Evolutionary conservation across 2,888 invertebrate species (phyloP).

Genomic region (Sisyra nigra): DNA sequence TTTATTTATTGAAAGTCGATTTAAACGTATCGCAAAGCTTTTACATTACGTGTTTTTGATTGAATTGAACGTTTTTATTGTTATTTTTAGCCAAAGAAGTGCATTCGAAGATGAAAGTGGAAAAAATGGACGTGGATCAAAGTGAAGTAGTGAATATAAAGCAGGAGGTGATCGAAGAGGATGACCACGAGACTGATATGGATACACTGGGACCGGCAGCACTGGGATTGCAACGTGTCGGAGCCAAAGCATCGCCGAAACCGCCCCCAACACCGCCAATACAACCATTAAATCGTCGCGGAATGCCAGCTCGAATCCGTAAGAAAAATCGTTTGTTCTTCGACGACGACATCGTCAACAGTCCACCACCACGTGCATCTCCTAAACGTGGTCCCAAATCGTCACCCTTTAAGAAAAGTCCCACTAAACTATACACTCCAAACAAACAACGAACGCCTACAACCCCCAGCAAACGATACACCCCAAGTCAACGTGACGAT

Average conservation of each 20-base stretch:
- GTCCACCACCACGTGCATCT: slow-evolving; percentile 55
- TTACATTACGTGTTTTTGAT: neutral
- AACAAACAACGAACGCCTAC: slow-evolving; percentile 29
- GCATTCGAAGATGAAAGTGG: slow-evolving; percentile 13
- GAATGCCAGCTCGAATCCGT: slow-evolving; percentile 80
- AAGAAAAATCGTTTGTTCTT: slow-evolving; percentile 80
- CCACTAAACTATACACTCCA: slow-evolving; percentile 25
- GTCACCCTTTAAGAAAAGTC: slow-evolving; percentile 31
- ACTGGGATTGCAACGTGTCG: slow-evolving; percentile 65
- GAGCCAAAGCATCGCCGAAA: slow-evolving; percentile 56
- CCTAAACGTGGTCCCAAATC: slow-evolving; percentile 47
- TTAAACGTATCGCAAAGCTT: neutral
- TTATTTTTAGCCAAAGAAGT: neutral
- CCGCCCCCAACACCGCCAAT: slow-evolving; percentile 52
- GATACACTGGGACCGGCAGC: slow-evolving; percentile 64
- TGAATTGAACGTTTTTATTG: neutral
- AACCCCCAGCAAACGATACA: slow-evolving; percentile 26
- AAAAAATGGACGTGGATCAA: slow-evolving; percentile 16
- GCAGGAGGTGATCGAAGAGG: slow-evolving; percentile 36
- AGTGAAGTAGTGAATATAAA: slow-evolving; percentile 24
- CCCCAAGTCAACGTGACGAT: slow-evolving; percentile 26
- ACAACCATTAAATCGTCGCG: slow-evolving; percentile 69
- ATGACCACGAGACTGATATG: slow-evolving; percentile 46
- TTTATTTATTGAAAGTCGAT: neutral
- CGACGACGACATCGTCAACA: slow-evolving; percentile 77